These are phyloP conservation scores for Criorhina ranunculi DNA, from an alignment of 2,888 invertebrate genomes.

Conservation along the genomic window DNA sequence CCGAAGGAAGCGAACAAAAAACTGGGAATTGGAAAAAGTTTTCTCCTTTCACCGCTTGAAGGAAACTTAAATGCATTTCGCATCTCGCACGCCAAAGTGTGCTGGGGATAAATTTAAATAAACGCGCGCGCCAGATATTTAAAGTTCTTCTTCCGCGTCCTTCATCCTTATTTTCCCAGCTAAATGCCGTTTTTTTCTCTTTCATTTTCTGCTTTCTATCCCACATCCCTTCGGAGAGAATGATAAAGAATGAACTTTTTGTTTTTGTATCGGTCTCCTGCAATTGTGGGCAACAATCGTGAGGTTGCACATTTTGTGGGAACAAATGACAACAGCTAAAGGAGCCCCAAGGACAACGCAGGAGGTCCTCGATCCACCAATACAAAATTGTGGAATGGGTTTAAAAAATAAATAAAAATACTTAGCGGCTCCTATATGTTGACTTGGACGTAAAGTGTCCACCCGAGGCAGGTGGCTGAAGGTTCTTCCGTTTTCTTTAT, in stretches of 20 bases:
- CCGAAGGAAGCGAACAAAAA: neutral
- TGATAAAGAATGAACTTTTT: constrained; percentile 45
- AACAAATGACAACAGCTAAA: constrained; percentile 61
- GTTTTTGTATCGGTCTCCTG: constrained; percentile 26
- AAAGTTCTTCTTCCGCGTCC: constrained; percentile 23
- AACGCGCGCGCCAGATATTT: constrained; percentile 59
- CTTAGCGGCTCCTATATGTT: constrained; percentile 53
- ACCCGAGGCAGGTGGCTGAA: constrained; percentile 68
- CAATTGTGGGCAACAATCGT: constrained; percentile 30
- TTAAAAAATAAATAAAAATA: constrained; percentile 55
- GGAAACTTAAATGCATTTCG: constrained; percentile 73
- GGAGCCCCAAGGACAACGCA: constrained; percentile 49
- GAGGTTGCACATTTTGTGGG: constrained; percentile 51
- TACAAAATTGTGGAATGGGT: neutral
- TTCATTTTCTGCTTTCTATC: neutral
- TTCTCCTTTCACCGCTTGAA: constrained; percentile 61
- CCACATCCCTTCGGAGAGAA: neutral
- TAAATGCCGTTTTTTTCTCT: constrained; percentile 24
- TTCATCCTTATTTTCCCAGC: constrained; percentile 21
- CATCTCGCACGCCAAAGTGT: constrained; percentile 48
- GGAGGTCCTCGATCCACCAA: constrained; percentile 13
- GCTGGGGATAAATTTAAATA: constrained; percentile 67
- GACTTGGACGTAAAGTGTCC: constrained; percentile 61
- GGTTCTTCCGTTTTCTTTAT: constrained; percentile 60
- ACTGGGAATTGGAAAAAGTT: constrained; percentile 69